These are phyloP conservation scores for Molanna angustata DNA, from an alignment of 2,888 invertebrate genomes.

Conservation along the genomic window DNA sequence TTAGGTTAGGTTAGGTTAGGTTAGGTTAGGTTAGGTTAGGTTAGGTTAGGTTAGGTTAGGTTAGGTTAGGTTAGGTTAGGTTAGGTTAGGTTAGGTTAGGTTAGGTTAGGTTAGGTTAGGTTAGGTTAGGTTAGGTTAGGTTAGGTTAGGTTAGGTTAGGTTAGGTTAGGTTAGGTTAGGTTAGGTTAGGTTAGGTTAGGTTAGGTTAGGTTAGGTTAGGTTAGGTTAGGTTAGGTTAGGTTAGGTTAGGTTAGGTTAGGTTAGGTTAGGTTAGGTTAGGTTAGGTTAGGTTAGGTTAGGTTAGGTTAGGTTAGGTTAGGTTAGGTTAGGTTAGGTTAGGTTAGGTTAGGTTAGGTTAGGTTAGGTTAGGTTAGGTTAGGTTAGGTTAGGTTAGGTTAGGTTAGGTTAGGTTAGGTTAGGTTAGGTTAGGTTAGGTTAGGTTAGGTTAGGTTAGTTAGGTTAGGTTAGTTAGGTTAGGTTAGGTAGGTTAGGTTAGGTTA, in stretches of 20 bases:
- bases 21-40: conserved; percentile 21
- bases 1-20: conserved; percentile 30
- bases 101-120: conserved; percentile 27
- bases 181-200: conserved; percentile 17
- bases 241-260: conserved; percentile 16
- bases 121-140: conserved; percentile 29
- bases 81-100: conserved; percentile 27
- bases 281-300: conserved; percentile 15
- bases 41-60: conserved; percentile 18
- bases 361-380: conserved; percentile 14
- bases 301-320: conserved; percentile 15
- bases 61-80: conserved; percentile 22
- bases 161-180: conserved; percentile 18
- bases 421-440: conserved; percentile 16
- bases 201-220: conserved; percentile 18
- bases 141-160: conserved; percentile 17
- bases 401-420: conserved; percentile 16
- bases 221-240: conserved; percentile 18
- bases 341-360: conserved; percentile 15
- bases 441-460: conserved; percentile 16
- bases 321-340: conserved; percentile 16
- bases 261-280: conserved; percentile 13
- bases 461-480: conserved; percentile 24
- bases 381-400: conserved; percentile 16
- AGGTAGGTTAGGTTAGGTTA: conserved; percentile 32